These are phyloP conservation scores for Thermophis baileyi DNA, from an alignment of 2,113 vertebrate genomes.

Conservation along the genomic window DNA sequence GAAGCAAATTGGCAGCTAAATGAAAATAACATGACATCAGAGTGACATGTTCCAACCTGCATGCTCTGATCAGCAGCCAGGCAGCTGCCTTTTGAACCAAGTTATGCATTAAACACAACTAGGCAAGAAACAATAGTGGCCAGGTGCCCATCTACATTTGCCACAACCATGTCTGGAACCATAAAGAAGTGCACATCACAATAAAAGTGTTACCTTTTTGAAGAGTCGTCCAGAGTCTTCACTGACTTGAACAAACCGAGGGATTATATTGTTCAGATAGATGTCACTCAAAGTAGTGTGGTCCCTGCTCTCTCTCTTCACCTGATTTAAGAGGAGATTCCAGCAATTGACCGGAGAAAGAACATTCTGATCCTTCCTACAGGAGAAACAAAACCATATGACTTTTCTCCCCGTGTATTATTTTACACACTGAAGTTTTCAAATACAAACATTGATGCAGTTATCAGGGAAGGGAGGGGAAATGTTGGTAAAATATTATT, in stretches of 20 bases:
- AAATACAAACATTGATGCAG: not conserved
- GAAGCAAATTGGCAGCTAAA: not conserved
- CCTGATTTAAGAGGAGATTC: conserved; percentile 94
- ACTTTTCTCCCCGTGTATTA: not conserved
- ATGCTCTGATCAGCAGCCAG: not conserved
- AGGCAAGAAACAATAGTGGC: not conserved
- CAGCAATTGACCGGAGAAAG: conserved; percentile 95
- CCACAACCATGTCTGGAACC: not conserved
- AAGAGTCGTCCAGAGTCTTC: conserved; percentile 96
- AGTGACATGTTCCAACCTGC: not conserved
- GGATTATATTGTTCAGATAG: conserved; percentile 99
- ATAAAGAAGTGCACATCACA: fast-evolving
- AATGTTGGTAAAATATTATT: not conserved
- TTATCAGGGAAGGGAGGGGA: fast-evolving
- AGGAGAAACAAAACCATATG: conserved; percentile 18
- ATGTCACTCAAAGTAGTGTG: conserved; percentile 96
- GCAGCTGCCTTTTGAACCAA: not conserved
- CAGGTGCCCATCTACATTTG: not conserved
- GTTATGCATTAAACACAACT: not conserved
- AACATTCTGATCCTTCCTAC: conserved; percentile 92
- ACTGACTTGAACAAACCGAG: conserved; percentile 94
- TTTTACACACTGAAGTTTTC: not conserved
- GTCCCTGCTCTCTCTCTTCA: conserved; percentile 96
- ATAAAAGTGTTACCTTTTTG: conserved; percentile 82
- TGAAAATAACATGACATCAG: not conserved